Evolutionary conservation across 2,797 vertebrate species (phyloP), one percentile per base, ranked within the genome.

Genomic region (Cynodonichthys magdalenae): DNA sequence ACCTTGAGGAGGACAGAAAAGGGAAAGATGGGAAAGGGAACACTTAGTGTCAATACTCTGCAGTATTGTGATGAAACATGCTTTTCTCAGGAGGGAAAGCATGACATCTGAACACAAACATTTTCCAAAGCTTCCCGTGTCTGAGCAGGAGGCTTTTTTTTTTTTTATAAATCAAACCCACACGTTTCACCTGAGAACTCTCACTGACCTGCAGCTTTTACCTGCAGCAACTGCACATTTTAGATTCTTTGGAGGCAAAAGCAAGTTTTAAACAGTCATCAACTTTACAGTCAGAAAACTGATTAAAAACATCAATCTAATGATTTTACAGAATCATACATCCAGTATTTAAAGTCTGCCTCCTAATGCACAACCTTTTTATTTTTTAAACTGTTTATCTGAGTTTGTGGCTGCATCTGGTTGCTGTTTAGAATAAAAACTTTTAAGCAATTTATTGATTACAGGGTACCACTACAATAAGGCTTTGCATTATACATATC

Each of bases 1-100:
- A 90, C 96, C 98, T 99, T 95, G 77, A 90, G 82, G 66, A 48
- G 80, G 60, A 28, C 55, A 54, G 27, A 61, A 28, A 69, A 61
- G 56, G 8, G 63, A 11, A 46, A 53, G 42, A 57, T 63, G 65
- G 66, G 56, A 48, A 34, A 83, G 64, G 54, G 14, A 76, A 85
- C 85, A 72, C 75, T 71, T 45, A 27, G 62, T 60, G 76, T 72
- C 88, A 89, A 81, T 90, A 90, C 90, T 81, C 82, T 68, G 67
- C 29, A 47, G 90, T 92, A 94, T 92, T 92, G 92, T 66, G 88
- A 88, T 69, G 84, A 75, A 52, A 58, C 88, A 92, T 93, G 78
- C 79, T 92, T 91, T 59, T 66, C 77, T 53, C 6, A 17, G n/a
- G 19, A 58, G 39, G 56, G 51, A 83, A 91, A 92, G 78, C 91